phyloP scores from a whole-genome alignment of 30 jellyfish, hydroid and myxozoan species.

The Turritopsis dohrnii region DNA sequence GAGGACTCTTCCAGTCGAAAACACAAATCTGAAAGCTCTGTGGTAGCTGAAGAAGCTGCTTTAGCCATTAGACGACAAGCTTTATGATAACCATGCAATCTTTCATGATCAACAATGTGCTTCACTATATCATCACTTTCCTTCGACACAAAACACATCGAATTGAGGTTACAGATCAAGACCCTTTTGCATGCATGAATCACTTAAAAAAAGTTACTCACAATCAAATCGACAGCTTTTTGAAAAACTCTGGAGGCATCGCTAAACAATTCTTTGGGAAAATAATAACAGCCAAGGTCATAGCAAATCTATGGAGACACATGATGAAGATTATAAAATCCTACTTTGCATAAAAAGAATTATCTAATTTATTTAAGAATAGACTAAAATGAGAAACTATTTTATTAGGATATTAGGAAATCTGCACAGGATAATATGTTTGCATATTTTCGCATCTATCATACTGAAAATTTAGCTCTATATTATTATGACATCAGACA shows the following conservation, averaged over 20 bases:
- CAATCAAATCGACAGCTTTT: conserved; percentile 21
- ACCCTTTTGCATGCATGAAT: background rate
- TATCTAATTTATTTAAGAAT: too few species aligned
- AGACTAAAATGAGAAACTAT: too few species aligned
- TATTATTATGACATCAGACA: too few species aligned
- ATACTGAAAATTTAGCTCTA: too few species aligned
- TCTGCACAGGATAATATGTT: too few species aligned
- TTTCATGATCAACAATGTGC: background rate
- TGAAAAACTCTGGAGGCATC: conserved; percentile 40
- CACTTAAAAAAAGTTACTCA: background rate
- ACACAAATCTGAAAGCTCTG: background rate
- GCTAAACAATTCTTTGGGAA: conserved; percentile 29
- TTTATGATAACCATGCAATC: conserved; percentile 19
- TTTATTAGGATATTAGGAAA: too few species aligned
- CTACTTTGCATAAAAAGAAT: background rate
- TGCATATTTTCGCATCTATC: too few species aligned
- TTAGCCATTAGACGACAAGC: conserved; percentile 19
- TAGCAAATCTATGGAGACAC: conserved; percentile 19
- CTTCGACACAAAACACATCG: too few species aligned
- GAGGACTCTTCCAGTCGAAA: conserved; percentile 31
- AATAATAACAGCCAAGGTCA: conserved; percentile 42
- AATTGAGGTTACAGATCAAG: too few species aligned
- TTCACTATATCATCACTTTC: background rate
- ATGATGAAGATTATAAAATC: background rate
- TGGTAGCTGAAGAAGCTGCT: background rate